Percentiles rank a stretch among this genome's conserved stretches.
These are phyloP conservation scores for Linepithema humile DNA, from an alignment of 1,140 invertebrate species.

Conservation along the genomic window DNA sequence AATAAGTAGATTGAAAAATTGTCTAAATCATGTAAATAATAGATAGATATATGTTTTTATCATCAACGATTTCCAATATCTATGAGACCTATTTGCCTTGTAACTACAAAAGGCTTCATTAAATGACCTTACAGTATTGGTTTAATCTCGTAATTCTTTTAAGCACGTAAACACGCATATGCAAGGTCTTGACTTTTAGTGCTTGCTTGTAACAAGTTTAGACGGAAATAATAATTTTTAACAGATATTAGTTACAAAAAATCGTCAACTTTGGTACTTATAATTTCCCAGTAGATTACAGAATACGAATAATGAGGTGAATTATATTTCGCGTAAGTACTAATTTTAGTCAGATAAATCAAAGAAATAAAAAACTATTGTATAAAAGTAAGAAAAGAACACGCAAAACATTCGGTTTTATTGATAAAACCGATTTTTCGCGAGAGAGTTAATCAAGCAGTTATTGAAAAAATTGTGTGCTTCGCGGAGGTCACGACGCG, in stretches of 20 bases:
- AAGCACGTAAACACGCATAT: conserved; percentile 21
- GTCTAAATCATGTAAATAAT: neutral
- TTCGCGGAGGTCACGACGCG: conserved; percentile 8
- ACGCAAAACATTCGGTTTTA: no score
- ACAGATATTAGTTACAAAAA: conserved; percentile 6
- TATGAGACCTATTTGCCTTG: conserved; percentile 19
- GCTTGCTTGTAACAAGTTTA: neutral
- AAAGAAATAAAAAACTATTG: no score
- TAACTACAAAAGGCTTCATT: conserved; percentile 31
- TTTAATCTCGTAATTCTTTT: conserved; percentile 41
- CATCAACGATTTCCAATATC: conserved; percentile 45
- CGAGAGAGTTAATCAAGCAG: neutral
- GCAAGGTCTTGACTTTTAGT: neutral
- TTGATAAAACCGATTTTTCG: neutral
- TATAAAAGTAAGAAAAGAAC: neutral
- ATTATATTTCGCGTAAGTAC: neutral
- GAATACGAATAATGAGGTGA: neutral
- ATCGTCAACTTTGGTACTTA: neutral
- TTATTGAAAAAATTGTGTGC: neutral
- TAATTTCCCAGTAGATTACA: neutral
- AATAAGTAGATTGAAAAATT: neutral
- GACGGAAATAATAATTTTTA: neutral
- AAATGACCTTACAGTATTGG: conserved; percentile 19
- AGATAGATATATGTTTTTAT: neutral
- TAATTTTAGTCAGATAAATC: no score